phyloP scores from a whole-genome alignment of 1,140 invertebrate genomes.

The Trachelipus rathkii region DNA sequence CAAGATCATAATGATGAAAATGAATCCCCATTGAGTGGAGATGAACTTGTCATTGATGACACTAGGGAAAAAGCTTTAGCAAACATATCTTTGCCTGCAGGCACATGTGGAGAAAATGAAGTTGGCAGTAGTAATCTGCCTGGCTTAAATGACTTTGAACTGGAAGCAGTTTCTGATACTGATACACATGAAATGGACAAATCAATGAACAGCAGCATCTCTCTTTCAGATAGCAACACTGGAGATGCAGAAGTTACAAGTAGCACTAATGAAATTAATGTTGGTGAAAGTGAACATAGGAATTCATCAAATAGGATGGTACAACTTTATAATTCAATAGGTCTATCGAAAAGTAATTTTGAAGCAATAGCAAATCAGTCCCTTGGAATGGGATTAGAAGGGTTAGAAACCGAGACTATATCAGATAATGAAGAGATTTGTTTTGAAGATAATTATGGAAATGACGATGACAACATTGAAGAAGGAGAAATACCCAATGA shows the following conservation, averaged over 20 bases:
- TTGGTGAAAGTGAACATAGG: slow-evolving; percentile 18
- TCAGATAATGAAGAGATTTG: slow-evolving; percentile 56
- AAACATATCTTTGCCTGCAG: background rate
- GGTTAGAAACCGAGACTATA: slow-evolving; percentile 66
- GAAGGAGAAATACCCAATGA: slow-evolving; percentile 46
- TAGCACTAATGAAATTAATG: slow-evolving; percentile 43
- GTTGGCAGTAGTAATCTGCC: slow-evolving; percentile 38
- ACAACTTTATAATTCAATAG: background rate
- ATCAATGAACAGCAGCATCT: slow-evolving; percentile 45
- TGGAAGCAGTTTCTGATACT: slow-evolving; percentile 45
- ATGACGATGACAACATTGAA: slow-evolving; percentile 42
- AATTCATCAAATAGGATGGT: slow-evolving; percentile 32
- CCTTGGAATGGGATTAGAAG: slow-evolving; percentile 54
- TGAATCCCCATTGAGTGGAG: background rate
- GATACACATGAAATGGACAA: slow-evolving; percentile 46
- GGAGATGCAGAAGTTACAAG: slow-evolving; percentile 44
- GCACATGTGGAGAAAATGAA: background rate
- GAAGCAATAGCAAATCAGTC: slow-evolving; percentile 33
- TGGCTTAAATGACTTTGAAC: slow-evolving; percentile 37
- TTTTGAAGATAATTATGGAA: slow-evolving; percentile 38
- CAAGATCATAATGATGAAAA: background rate
- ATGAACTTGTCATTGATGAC: slow-evolving; percentile 7
- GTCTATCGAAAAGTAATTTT: slow-evolving; percentile 22
- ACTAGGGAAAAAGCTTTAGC: background rate
- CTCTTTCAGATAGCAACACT: slow-evolving; percentile 42